Evolutionary conservation across 2,888 invertebrate genomes (phyloP).

Genomic region (Actias luna): DNA sequence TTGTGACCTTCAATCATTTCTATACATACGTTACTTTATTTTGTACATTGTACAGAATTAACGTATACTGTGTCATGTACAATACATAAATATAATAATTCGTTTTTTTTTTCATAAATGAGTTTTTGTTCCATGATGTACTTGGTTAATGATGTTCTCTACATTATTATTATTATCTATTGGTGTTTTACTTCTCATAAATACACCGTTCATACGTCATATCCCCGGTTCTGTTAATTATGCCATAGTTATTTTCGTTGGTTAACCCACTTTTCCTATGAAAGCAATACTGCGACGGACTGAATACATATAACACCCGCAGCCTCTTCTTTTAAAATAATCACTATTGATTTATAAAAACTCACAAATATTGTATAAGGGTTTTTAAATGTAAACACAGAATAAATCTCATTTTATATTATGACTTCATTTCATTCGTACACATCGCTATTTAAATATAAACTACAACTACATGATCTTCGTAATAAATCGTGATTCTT

Average conservation of each 20-base stretch:
- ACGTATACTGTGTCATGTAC: neutral
- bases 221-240: constrained; percentile 39
- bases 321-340: neutral
- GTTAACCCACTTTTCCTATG: constrained; percentile 44
- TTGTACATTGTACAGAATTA: no score
- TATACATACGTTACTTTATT: no score
- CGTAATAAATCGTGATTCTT: constrained; percentile 86
- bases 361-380: neutral
- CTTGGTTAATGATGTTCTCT: neutral
- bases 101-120: no score
- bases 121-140: neutral
- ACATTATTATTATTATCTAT: neutral
- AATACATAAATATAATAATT: no score
- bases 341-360: neutral
- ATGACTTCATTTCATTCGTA: constrained; percentile 20
- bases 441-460: constrained; percentile 74
- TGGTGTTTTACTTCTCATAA: neutral
- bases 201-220: constrained; percentile 27
- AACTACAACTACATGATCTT: constrained; percentile 84
- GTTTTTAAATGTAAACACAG: constrained; percentile 24
- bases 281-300: neutral
- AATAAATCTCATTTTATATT: constrained; percentile 25
- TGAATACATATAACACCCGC: neutral
- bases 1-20: no score
- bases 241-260: constrained; percentile 57